These are phyloP conservation scores for Lasiurus borealis DNA, from an alignment of 2,113 vertebrate species.

Conservation along the genomic window DNA sequence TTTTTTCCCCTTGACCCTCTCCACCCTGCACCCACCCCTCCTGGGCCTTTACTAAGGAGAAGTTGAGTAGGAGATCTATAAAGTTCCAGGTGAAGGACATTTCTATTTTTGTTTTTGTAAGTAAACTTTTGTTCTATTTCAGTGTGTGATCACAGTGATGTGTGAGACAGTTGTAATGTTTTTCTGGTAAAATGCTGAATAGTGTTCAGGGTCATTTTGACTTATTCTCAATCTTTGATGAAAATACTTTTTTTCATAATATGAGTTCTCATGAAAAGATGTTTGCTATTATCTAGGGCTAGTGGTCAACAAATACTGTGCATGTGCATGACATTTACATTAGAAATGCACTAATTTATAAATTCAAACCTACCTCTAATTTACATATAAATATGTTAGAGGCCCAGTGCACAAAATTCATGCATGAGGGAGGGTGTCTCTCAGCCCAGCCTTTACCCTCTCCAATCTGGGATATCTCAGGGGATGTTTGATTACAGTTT, in stretches of 20 bases:
- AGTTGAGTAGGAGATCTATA: neutral
- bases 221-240: neutral
- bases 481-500: too few relatives aligned
- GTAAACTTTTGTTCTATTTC: neutral
- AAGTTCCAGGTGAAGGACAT: neutral
- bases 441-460: too few relatives aligned
- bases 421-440: too few relatives aligned
- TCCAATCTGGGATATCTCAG: too few relatives aligned
- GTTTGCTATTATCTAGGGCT: neutral
- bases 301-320: neutral
- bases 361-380: neutral
- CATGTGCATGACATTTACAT: neutral
- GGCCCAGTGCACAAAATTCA: too few relatives aligned
- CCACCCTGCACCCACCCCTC: too few relatives aligned
- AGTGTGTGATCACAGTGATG: neutral
- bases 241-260: neutral
- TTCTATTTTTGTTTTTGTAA: neutral
- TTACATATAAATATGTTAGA: neutral
- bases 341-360: neutral
- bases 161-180: neutral
- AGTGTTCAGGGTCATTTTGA: neutral
- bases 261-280: neutral
- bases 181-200: neutral
- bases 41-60: neutral
- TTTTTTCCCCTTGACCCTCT: too few relatives aligned